phyloP scores from a whole-genome alignment of 2,888 invertebrate genomes.

The Netelia virgata region DNA sequence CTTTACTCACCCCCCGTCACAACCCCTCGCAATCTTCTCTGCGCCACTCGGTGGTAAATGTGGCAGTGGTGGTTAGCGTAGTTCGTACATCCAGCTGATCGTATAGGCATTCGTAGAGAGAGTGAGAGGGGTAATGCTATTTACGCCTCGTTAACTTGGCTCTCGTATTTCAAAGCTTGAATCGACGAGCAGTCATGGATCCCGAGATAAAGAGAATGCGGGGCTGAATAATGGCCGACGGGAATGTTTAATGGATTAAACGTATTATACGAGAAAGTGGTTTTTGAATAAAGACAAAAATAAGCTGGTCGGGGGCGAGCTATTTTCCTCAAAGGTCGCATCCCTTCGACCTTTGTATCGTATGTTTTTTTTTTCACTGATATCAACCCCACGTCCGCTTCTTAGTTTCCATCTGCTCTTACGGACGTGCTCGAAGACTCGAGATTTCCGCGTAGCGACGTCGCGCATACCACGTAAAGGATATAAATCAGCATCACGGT shows the following conservation, averaged over 20 bases:
- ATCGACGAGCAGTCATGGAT: slow-evolving; percentile 22
- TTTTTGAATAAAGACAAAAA: too few relatives aligned
- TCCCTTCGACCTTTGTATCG: too few relatives aligned
- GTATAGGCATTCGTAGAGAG: background rate
- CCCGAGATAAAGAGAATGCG: background rate
- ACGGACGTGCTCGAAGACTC: too few relatives aligned
- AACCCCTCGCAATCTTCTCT: background rate
- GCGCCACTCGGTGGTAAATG: background rate
- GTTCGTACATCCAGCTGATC: background rate
- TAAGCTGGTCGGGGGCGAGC: too few relatives aligned
- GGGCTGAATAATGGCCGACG: slow-evolving; percentile 12
- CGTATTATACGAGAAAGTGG: background rate
- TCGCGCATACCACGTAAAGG: background rate
- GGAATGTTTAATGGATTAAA: background rate
- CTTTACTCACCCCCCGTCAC: background rate
- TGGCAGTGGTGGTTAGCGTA: background rate
- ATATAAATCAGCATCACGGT: background rate
- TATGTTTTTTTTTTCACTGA: too few relatives aligned
- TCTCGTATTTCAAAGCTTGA: slow-evolving; percentile 24
- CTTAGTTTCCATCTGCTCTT: too few relatives aligned
- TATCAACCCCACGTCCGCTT: too few relatives aligned
- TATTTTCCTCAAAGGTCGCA: too few relatives aligned
- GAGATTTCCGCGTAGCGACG: too few relatives aligned
- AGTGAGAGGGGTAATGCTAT: background rate
- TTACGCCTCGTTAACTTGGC: slow-evolving; percentile 32